Conservation (phyloP, 2,888 invertebrate genomes). For the Dryocosmus kuriphilus region DNA sequence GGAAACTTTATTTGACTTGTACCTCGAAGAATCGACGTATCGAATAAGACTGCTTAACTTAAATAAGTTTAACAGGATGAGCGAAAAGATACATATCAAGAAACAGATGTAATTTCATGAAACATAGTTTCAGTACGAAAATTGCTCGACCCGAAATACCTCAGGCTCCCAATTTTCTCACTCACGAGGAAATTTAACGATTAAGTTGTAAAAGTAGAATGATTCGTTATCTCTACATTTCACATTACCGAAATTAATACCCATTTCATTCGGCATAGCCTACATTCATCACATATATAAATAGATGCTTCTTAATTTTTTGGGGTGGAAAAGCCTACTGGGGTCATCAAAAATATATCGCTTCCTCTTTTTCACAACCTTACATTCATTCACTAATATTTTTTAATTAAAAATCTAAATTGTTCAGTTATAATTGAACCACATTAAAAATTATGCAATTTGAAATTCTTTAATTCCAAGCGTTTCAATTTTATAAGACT, state of each 20-base stretch:
- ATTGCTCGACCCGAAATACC: not conserved
- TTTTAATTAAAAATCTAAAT: too few species aligned
- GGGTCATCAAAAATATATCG: too few species aligned
- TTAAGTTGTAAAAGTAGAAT: not conserved
- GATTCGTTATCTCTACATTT: not conserved
- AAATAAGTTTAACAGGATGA: conserved; percentile 61
- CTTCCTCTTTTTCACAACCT: too few species aligned
- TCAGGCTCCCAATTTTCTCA: not conserved
- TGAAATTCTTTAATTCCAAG: too few species aligned
- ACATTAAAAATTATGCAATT: too few species aligned
- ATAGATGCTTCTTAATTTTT: too few species aligned
- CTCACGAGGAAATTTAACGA: not conserved
- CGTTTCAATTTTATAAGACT: too few species aligned
- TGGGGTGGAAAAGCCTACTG: too few species aligned
- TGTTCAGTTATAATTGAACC: too few species aligned
- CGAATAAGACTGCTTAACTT: conserved; percentile 64
- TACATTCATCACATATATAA: too few species aligned
- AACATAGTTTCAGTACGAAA: not conserved
- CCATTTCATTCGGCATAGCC: too few species aligned
- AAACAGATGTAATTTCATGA: not conserved
- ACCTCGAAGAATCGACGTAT: conserved; percentile 60
- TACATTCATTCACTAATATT: too few species aligned
- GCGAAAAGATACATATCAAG: conserved; percentile 51
- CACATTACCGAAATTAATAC: not conserved
- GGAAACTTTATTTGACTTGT: conserved; percentile 64